These are phyloP conservation scores for Alces alces DNA, from an alignment of 2,113 vertebrate species.

Conservation along the genomic window DNA sequence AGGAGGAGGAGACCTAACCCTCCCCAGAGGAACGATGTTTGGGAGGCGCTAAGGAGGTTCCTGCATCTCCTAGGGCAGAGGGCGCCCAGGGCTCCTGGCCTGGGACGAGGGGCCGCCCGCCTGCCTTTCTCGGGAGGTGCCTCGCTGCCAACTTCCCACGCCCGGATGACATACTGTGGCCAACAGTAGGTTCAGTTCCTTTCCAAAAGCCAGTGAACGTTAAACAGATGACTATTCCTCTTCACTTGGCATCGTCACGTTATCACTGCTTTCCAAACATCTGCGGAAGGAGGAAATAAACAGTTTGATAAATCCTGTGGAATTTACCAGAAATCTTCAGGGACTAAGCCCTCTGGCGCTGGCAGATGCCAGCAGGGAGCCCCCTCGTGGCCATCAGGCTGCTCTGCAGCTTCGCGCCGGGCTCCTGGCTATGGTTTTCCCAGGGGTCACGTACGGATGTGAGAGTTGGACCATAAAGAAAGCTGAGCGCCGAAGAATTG, in stretches of 20 bases:
- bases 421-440: not conserved
- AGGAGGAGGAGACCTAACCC: not conserved
- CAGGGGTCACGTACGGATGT: fast-evolving
- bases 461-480: not conserved
- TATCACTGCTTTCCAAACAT: not conserved
- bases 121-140: not conserved
- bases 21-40: not conserved
- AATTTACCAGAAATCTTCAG: not conserved
- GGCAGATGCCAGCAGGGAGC: not conserved
- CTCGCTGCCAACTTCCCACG: too few species aligned
- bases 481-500: fast-evolving
- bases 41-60: not conserved
- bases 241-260: not conserved
- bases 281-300: not conserved
- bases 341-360: not conserved
- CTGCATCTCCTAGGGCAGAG: not conserved
- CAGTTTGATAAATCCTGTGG: not conserved
- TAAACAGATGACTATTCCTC: not conserved
- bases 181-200: not conserved
- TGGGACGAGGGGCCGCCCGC: too few species aligned
- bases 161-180: not conserved
- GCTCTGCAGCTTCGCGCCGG: not conserved
- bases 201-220: not conserved
- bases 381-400: not conserved
- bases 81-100: not conserved